Evolutionary conservation across 2,113 vertebrate genomes (phyloP).

Genomic region (Vulpes ferrilata): DNA sequence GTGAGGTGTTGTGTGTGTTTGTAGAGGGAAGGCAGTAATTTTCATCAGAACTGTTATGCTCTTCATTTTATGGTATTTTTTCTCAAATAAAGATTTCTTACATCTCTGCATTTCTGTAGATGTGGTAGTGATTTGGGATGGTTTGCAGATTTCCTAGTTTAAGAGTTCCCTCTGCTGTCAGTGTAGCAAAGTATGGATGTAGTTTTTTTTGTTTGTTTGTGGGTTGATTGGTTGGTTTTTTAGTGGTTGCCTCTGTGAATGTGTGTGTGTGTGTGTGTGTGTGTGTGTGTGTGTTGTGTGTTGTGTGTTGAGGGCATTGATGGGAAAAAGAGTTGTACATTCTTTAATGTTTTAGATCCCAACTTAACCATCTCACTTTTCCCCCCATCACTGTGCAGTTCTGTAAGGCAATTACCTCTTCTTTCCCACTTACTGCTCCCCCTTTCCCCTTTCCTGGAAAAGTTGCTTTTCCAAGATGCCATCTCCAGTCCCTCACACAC

Average conservation of each 20-base stretch:
- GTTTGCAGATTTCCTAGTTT: conserved; percentile 52
- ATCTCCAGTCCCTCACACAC: not conserved
- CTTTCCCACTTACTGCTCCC: not conserved
- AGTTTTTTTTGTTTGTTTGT: not conserved
- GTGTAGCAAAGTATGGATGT: conserved; percentile 22
- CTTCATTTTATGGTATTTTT: not conserved
- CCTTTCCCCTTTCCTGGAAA: not conserved
- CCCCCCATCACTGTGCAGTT: not conserved
- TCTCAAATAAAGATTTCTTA: not conserved
- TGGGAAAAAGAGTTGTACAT: not conserved
- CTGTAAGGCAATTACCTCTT: not conserved
- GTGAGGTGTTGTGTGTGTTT: not conserved
- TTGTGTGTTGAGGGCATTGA: not conserved
- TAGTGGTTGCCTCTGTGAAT: not conserved
- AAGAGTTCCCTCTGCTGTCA: conserved; percentile 65
- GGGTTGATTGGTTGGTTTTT: not conserved
- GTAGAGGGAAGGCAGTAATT: not conserved
- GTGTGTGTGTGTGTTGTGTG: not conserved
- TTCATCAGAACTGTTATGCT: conserved; percentile 44
- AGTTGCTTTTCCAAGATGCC: not conserved
- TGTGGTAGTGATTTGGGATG: not conserved
- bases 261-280: not conserved
- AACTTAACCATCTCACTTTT: not conserved
- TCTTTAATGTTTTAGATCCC: not conserved
- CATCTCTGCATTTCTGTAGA: not conserved